These are phyloP conservation scores for Tupiocoris notatus DNA, from an alignment of 2,888 invertebrate genomes.

Conservation along the genomic window DNA sequence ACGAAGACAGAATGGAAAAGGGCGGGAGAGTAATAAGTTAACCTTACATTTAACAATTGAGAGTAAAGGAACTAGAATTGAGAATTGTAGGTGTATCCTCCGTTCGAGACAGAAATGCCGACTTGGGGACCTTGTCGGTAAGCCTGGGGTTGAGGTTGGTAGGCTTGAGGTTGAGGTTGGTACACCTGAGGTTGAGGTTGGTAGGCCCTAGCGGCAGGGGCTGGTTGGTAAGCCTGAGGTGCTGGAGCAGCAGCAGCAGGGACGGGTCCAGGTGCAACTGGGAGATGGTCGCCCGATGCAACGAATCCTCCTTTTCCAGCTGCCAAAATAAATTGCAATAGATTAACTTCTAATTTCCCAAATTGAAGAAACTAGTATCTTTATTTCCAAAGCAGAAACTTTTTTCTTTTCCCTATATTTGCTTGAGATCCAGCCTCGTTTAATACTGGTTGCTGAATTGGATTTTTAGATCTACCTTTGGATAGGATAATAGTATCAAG, in stretches of 20 bases:
- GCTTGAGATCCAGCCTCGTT: too few species aligned
- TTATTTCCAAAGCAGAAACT: too few species aligned
- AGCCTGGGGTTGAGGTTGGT: slow-evolving; percentile 24
- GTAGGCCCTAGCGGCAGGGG: not conserved
- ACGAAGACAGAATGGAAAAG: too few species aligned
- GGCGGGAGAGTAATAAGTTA: too few species aligned
- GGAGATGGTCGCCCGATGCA: slow-evolving; percentile 75
- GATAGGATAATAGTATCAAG: too few species aligned
- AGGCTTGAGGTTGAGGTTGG: slow-evolving; percentile 35
- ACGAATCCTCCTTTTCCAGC: slow-evolving; percentile 72
- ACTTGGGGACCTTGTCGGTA: slow-evolving; percentile 23
- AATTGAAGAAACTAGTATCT: too few species aligned
- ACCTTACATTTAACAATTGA: slow-evolving; percentile 18
- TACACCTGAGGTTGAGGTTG: slow-evolving; percentile 42
- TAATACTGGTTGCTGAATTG: too few species aligned
- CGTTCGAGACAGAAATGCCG: slow-evolving; percentile 19
- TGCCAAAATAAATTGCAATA: slow-evolving; percentile 1
- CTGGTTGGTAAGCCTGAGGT: slow-evolving; percentile 6
- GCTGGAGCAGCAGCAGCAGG: slow-evolving; percentile 8
- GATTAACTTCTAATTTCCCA: too few species aligned
- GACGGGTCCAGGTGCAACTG: slow-evolving; percentile 12
- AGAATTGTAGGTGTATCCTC: slow-evolving; percentile 26
- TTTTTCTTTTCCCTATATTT: too few species aligned
- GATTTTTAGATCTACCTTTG: too few species aligned
- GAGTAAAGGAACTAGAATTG: slow-evolving; percentile 27